Evolutionary conservation across 2,888 invertebrate species (phyloP), one percentile per base, ranked within the genome.

Genomic region (Terebella lapidaria): DNA sequence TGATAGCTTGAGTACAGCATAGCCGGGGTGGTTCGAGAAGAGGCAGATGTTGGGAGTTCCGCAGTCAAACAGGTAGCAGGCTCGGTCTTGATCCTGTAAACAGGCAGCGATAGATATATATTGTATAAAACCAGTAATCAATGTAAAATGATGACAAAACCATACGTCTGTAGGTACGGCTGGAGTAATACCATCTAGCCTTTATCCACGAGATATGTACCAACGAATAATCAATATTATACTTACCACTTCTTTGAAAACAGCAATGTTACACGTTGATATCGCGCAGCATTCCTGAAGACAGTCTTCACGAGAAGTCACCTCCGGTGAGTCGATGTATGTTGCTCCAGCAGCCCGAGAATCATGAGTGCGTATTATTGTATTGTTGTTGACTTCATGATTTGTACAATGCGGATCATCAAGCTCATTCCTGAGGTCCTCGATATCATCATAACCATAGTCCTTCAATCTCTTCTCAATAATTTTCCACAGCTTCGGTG

Each of bases 61-160:
- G 28, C 64, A 64, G 52, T 62, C 57, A 28, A 64, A 64, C 2
- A 64, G 57, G 35, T 64, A 64, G 45, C 64, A 64, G 18, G 59
- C 47, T 30, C 54, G 59, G 18, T 59, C 59, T 1, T 56, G 10
- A 15, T 28, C 27, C 53, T 53, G 53, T 5, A 53, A 53, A 53
- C n/a, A n/a, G n/a, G n/a, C n/a, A n/a, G n/a, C n/a, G n/a, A n/a
- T n/a, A n/a, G n/a, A n/a, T n/a, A n/a, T n/a, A n/a, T n/a, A n/a
- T n/a, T n/a, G n/a, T n/a, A n/a, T n/a, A n/a, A n/a, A n/a, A n/a
- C n/a, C n/a, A n/a, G n/a, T n/a, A n/a, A n/a, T n/a, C n/a, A n/a
- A n/a, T n/a, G n/a, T n/a, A n/a, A n/a, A n/a, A n/a, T n/a, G n/a
- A n/a, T n/a, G n/a, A n/a, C n/a, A n/a, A n/a, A n/a, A n/a, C n/a